Conservation (phyloP, 2,888 invertebrate genomes). For the Megamerina dolium region DNA sequence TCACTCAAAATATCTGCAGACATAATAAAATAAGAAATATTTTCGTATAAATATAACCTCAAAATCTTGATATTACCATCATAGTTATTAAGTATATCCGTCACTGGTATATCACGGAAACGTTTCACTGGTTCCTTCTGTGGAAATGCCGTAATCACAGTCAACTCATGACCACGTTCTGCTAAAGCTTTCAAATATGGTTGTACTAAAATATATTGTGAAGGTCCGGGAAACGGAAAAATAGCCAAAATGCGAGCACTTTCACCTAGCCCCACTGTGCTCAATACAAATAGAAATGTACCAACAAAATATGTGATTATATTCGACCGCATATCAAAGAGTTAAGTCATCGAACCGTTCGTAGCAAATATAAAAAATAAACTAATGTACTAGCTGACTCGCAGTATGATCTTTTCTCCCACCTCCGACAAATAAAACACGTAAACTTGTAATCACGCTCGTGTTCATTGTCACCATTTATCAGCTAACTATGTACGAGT, state of each 20-base stretch:
- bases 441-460: too few relatives aligned
- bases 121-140: conserved; percentile 31
- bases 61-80: conserved; percentile 11
- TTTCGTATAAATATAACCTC: not conserved
- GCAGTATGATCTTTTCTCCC: too few relatives aligned
- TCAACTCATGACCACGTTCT: conserved; percentile 43
- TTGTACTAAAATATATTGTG: conserved; percentile 35
- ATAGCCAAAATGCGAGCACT: conserved; percentile 20
- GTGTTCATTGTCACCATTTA: too few relatives aligned
- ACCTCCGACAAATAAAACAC: too few relatives aligned
- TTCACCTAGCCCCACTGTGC: conserved; percentile 20
- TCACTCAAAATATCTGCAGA: conserved; percentile 24
- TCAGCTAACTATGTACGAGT: too few relatives aligned
- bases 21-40: not conserved
- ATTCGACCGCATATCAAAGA: not conserved
- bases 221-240: conserved; percentile 27
- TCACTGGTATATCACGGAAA: conserved; percentile 26
- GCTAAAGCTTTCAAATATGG: conserved; percentile 36
- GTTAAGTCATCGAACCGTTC: not conserved
- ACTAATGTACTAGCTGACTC: too few relatives aligned
- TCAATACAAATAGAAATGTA: not conserved
- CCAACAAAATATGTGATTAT: not conserved
- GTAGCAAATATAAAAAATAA: too few relatives aligned
- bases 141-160: conserved; percentile 39
- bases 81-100: conserved; percentile 13